Evolutionary conservation across 2,888 invertebrate genomes (phyloP).

Genomic region (Bugulina stolonifera): DNA sequence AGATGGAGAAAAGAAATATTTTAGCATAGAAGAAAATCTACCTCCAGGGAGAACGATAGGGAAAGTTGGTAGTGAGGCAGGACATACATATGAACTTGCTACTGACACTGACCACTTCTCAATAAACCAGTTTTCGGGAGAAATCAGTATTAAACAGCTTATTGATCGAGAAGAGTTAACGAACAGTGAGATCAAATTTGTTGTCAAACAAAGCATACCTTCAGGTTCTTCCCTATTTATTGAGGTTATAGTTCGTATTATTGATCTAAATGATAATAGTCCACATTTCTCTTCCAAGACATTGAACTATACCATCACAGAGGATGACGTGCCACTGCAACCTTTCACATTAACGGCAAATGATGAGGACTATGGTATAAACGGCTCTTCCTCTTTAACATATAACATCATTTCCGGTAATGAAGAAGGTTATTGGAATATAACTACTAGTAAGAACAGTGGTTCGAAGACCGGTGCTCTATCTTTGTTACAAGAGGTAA

Average conservation of each 20-base stretch:
- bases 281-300: background rate
- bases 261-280: conserved; percentile 9
- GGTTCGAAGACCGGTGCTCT: background rate
- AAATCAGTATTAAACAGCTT: background rate
- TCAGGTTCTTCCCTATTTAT: background rate
- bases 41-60: background rate
- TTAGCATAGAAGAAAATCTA: conserved; percentile 19
- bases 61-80: background rate
- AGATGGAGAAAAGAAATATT: background rate
- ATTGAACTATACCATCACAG: conserved; percentile 1
- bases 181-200: conserved; percentile 7
- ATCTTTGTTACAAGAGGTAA: background rate
- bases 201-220: background rate
- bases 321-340: conserved; percentile 17
- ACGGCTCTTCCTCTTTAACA: conserved; percentile 1
- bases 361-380: background rate
- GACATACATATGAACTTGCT: conserved; percentile 15
- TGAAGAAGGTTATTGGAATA: conserved; percentile 10
- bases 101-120: conserved; percentile 7
- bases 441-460: background rate
- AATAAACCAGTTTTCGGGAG: background rate
- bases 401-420: conserved; percentile 6
- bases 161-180: conserved; percentile 5
- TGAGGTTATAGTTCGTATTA: background rate
- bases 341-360: conserved; percentile 8